Percentiles rank a stretch among this genome's conserved stretches.
Evolutionary conservation across 2,113 vertebrate species (phyloP).

Genomic region (Stigmatopora argus): DNA sequence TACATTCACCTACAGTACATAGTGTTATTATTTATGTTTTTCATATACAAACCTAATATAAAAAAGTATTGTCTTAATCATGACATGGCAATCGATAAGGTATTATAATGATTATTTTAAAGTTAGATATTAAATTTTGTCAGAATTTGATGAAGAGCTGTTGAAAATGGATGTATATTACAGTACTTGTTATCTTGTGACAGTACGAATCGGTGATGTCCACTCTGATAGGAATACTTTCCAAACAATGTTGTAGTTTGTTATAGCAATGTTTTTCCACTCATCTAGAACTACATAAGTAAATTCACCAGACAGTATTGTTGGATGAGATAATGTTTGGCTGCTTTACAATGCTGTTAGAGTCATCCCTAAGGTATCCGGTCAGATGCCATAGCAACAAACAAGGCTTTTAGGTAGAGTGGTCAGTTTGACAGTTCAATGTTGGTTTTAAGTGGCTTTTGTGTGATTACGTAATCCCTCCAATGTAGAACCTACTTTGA

Average conservation of each 20-base stretch:
- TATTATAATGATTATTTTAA: too few species aligned
- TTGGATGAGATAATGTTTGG: neutral
- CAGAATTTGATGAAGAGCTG: too few species aligned
- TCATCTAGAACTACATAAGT: neutral
- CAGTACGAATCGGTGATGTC: slow-evolving; percentile 10
- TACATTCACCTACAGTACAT: too few species aligned
- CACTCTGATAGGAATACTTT: neutral
- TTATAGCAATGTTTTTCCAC: neutral
- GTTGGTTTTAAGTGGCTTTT: neutral
- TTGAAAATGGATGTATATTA: neutral
- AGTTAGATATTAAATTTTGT: too few species aligned
- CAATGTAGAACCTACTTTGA: neutral
- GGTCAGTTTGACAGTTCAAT: neutral
- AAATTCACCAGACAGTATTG: neutral
- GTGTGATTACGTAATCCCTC: neutral
- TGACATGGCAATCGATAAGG: too few species aligned
- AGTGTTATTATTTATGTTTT: too few species aligned
- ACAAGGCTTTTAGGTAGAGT: neutral
- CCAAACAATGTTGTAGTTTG: neutral
- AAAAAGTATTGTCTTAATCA: too few species aligned
- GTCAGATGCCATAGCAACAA: neutral
- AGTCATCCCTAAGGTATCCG: neutral
- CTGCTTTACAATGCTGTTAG: neutral
- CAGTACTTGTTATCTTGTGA: slow-evolving; percentile 5
- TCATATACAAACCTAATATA: too few species aligned